These are phyloP conservation scores for Nephrocerus scutellatus DNA, from an alignment of 2,888 invertebrate genomes.

Conservation along the genomic window DNA sequence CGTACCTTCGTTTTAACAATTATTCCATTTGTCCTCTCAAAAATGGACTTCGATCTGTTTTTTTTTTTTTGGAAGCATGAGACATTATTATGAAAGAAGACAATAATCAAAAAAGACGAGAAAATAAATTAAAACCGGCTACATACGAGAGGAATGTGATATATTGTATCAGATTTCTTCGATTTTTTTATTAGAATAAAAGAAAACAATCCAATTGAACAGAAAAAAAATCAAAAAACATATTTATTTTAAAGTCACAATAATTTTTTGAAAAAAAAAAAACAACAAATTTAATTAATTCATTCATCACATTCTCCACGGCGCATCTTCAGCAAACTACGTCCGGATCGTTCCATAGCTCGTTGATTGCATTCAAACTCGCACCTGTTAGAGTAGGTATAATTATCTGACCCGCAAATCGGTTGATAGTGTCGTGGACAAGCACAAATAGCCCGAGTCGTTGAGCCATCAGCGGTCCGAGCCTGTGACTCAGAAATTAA, in stretches of 20 bases:
- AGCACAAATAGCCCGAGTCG: conserved; percentile 23
- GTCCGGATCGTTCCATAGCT: conserved; percentile 28
- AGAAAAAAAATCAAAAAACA: background rate
- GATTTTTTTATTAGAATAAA: too few species aligned
- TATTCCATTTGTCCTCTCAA: too few species aligned
- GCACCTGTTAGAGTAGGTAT: conserved; percentile 36
- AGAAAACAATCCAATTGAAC: too few species aligned
- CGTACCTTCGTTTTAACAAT: too few species aligned
- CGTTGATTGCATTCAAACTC: conserved; percentile 30
- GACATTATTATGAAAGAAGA: too few species aligned
- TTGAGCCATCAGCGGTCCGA: conserved; percentile 8
- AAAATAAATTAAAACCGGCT: too few species aligned
- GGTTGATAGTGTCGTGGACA: conserved; percentile 37
- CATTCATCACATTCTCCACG: conserved; percentile 30
- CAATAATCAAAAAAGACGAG: too few species aligned
- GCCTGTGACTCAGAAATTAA: conserved; percentile 14
- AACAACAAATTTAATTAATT: background rate
- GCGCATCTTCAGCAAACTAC: conserved; percentile 29
- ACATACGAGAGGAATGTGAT: too few species aligned
- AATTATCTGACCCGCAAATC: conserved; percentile 32
- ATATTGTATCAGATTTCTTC: too few species aligned
- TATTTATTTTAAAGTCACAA: background rate
- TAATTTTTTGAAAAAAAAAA: too few species aligned
- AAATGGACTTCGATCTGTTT: too few species aligned
- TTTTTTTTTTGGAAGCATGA: too few species aligned